phyloP scores from a whole-genome alignment of 1,140 invertebrate genomes.

The Orchesella cincta region DNA sequence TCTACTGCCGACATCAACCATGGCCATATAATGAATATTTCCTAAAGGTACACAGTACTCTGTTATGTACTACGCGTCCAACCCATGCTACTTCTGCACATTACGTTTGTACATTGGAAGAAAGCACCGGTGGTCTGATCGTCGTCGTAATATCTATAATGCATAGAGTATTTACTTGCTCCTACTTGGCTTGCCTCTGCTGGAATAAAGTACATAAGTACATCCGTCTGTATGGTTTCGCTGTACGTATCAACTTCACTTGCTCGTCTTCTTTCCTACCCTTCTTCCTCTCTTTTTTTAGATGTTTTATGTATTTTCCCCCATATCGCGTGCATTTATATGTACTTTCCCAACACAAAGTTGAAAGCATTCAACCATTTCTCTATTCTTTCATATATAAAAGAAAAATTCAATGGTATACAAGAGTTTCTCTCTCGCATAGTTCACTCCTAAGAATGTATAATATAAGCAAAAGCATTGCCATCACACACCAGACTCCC shows the following conservation, averaged over 20 bases:
- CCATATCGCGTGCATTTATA: not conserved
- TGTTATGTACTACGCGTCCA: slow-evolving; percentile 3
- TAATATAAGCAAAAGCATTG: not conserved
- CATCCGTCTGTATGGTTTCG: too few species aligned
- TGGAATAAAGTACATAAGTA: slow-evolving; percentile 23
- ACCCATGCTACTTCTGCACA: not conserved
- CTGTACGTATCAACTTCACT: too few species aligned
- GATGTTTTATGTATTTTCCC: not conserved
- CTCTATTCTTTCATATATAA: slow-evolving; percentile 2
- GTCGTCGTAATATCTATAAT: slow-evolving; percentile 24
- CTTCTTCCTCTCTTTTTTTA: not conserved
- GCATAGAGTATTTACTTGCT: slow-evolving; percentile 19
- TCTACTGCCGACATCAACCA: too few species aligned
- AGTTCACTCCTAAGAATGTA: not conserved
- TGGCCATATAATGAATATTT: slow-evolving; percentile 20
- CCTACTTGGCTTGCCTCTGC: not conserved
- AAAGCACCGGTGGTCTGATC: not conserved
- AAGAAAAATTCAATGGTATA: not conserved
- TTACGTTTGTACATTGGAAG: not conserved
- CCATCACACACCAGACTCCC: not conserved
- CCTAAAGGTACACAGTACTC: slow-evolving; percentile 1
- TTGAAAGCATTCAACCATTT: slow-evolving; percentile 1
- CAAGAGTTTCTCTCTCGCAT: not conserved
- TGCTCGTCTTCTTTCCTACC: slow-evolving; percentile 1
- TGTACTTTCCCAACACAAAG: not conserved